Base-by-base conservation (phyloP, 2,888 invertebrate species). In the Abrostola triplasia region DNA sequence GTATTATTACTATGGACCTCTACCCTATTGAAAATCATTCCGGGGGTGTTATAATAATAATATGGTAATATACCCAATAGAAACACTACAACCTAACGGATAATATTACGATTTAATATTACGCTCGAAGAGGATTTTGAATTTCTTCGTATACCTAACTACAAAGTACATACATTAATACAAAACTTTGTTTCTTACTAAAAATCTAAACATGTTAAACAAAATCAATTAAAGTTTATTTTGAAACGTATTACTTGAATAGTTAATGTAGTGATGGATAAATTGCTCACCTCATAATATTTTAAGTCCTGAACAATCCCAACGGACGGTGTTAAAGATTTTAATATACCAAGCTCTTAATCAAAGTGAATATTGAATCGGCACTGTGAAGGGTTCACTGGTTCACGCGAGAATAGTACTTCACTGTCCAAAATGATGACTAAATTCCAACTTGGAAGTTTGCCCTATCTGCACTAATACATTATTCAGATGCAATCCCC, bases 401-500 rank as follows among this genome's bases (percentile, higher is more conserved):
- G 41, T 52, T 50, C 48, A 56, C 59, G n/a, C 60, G 49, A 64
- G 58, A 76, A 56, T 67, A 55, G 53, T 55, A 68, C 48, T 41
- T 38, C 72, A 65, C 66, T 67, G 65, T 42, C 65, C 59, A 57
- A 70, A 65, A 76, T 80, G 72, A 77, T 67, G 81, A 78, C 71
- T 75, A 73, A 69, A 79, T 78, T 82, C 64, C 64, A 76, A 77
- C 74, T 73, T 60, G 40, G 57, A 68, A 78, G 77, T 79, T 73
- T 77, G 78, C 82, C 73, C 80, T 79, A 80, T 81, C 80, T 77
- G 82, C 82, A 81, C 78, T 83, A 84, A 86, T 88, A 84, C 85
- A 89, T 90, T 88, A 91, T 91, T 88, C 87, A 89, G 88, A 87
- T 83, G 83, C 87, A 67, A 69, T 73, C 79, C 75, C 82, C 71